A percentile compares a stretch with the other conserved stretches of the same genome.
Conservation (phyloP, 2,888 invertebrate genomes). For the Pachydiplax longipennis region DNA sequence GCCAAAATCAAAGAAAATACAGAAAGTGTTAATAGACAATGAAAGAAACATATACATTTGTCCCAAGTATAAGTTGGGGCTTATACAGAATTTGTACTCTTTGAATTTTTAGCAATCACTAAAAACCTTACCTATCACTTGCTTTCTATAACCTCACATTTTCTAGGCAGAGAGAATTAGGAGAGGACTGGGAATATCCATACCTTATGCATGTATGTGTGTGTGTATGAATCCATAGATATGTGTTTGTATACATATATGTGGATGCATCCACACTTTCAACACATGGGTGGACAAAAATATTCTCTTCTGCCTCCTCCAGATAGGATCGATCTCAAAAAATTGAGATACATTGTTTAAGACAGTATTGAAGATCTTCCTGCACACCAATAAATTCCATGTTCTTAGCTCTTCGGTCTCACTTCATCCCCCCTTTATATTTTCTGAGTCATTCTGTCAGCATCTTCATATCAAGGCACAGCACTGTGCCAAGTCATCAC, state of each 20-base stretch:
- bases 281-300: not conserved
- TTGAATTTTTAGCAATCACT: conserved; percentile 59
- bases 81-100: conserved; percentile 80
- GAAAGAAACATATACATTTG: conserved; percentile 37
- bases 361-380: not conserved
- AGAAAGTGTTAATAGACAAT: conserved; percentile 15
- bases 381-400: not conserved
- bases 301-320: not conserved
- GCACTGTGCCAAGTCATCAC: not conserved
- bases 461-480: not conserved
- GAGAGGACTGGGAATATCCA: not conserved
- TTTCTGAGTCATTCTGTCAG: not conserved
- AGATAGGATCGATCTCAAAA: not conserved
- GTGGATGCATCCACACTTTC: not conserved
- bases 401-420: not conserved
- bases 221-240: not conserved
- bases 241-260: not conserved
- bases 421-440: not conserved
- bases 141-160: conserved; percentile 5
- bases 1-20: conserved; percentile 29
- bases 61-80: conserved; percentile 59
- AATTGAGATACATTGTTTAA: not conserved
- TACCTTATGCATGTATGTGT: not conserved
- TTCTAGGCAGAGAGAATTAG: conserved; percentile 23
- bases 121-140: conserved; percentile 31